Evolutionary conservation across 2,113 vertebrate species (phyloP).

Genomic region (Cranoglanis bouderius): DNA sequence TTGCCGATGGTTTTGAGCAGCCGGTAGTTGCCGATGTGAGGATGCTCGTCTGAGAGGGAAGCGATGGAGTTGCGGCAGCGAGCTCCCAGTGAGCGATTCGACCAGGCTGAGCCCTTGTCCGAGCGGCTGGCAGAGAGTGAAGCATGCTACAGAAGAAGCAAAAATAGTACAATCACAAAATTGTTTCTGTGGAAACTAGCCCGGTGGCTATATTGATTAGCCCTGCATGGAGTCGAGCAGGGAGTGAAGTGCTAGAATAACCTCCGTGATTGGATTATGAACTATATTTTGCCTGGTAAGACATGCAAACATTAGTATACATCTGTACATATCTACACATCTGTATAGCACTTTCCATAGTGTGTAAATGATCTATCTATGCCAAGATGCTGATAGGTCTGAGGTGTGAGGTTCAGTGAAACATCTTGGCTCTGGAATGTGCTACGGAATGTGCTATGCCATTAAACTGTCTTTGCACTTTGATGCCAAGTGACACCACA

Average conservation of each 20-base stretch:
- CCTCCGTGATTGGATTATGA: background rate
- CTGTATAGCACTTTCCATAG: background rate
- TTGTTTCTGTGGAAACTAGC: background rate
- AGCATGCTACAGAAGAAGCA: conserved; percentile 72
- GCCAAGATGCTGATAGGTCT: conserved; percentile 10
- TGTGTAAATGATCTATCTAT: conserved; percentile 9
- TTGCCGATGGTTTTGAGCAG: conserved; percentile 92
- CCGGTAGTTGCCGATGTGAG: conserved; percentile 91
- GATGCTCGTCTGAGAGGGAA: conserved; percentile 86
- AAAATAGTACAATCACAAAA: conserved; percentile 13
- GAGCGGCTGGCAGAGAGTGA: conserved; percentile 84
- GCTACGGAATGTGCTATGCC: conserved; percentile 38
- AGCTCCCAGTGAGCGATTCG: conserved; percentile 85
- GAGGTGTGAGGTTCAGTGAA: background rate
- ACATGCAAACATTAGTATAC: background rate
- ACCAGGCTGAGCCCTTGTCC: conserved; percentile 86
- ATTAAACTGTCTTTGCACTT: conserved; percentile 24
- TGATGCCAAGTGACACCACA: conserved; percentile 7
- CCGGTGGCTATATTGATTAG: background rate
- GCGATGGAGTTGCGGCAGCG: conserved; percentile 91
- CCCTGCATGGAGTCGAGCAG: background rate
- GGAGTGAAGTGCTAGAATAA: background rate
- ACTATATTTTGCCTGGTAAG: background rate
- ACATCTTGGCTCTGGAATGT: conserved; percentile 36
- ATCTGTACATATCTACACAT: no score